These are phyloP conservation scores for Muricea muricata DNA, from an alignment of 92 coral and sea anemone genomes.

Conservation along the genomic window DNA sequence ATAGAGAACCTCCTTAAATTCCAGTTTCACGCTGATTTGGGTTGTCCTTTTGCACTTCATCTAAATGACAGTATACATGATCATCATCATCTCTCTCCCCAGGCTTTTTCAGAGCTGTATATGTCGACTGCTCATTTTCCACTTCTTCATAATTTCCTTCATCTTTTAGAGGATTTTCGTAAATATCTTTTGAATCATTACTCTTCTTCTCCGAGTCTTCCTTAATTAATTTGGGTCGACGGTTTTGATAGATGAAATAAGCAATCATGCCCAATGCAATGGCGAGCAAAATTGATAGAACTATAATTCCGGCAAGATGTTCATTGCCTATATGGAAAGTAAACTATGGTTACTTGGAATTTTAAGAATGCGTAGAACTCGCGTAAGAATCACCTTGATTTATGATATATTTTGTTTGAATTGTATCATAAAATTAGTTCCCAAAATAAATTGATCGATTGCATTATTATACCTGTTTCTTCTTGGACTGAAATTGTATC, in stretches of 20 bases:
- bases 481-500: no score
- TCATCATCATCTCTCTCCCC: not conserved
- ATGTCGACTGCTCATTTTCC: constrained; percentile 1
- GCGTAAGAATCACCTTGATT: not conserved
- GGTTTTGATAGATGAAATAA: not conserved
- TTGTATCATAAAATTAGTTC: no score
- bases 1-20: no score
- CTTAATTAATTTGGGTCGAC: not conserved
- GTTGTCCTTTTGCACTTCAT: not conserved
- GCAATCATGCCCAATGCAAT: not conserved
- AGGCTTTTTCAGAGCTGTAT: not conserved
- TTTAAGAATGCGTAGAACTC: no score
- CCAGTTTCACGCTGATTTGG: not conserved
- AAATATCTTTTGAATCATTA: not conserved
- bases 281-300: not conserved
- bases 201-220: not conserved
- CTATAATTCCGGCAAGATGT: not conserved
- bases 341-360: no score
- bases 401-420: no score
- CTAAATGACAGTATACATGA: not conserved
- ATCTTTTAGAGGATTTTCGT: not conserved
- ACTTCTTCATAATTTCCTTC: not conserved
- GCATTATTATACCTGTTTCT: not conserved
- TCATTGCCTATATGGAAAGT: no score
- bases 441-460: no score